These are phyloP conservation scores for Homalodisca vitripennis DNA, from an alignment of 1,140 invertebrate genomes.

Conservation along the genomic window DNA sequence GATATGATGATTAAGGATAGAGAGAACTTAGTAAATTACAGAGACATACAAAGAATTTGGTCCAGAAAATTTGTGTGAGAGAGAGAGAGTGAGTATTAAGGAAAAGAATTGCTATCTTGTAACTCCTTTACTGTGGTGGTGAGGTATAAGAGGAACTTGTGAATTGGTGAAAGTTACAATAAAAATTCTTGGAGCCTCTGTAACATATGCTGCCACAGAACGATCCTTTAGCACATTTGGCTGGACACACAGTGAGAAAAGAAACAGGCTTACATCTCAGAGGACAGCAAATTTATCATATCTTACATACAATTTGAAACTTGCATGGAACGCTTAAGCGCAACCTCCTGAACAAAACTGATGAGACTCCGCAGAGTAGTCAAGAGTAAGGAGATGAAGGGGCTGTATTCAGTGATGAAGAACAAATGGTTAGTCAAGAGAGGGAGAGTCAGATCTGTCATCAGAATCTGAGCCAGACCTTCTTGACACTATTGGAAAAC, in stretches of 20 bases:
- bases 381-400: conserved; percentile 11
- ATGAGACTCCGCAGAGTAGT: not conserved
- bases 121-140: conserved; percentile 24
- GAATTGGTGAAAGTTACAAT: conserved; percentile 1
- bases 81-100: conserved; percentile 4
- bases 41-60: no score
- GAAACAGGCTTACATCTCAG: conserved; percentile 19
- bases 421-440: not conserved
- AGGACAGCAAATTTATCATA: conserved; percentile 17
- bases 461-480: conserved; percentile 12
- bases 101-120: not conserved
- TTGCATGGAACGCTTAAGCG: not conserved
- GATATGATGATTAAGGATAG: no score
- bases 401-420: not conserved
- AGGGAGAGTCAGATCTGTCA: not conserved
- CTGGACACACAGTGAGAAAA: conserved; percentile 26
- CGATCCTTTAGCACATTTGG: conserved; percentile 21
- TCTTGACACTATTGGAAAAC: not conserved
- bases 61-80: no score
- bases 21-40: no score
- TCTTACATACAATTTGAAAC: conserved; percentile 17
- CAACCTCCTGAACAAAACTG: conserved; percentile 16
- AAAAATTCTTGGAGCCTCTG: conserved; percentile 19
- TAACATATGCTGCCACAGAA: conserved; percentile 13
- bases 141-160: conserved; percentile 12